Conservation (phyloP, 2,113 vertebrate species). For the Nannospalax galili region DNA sequence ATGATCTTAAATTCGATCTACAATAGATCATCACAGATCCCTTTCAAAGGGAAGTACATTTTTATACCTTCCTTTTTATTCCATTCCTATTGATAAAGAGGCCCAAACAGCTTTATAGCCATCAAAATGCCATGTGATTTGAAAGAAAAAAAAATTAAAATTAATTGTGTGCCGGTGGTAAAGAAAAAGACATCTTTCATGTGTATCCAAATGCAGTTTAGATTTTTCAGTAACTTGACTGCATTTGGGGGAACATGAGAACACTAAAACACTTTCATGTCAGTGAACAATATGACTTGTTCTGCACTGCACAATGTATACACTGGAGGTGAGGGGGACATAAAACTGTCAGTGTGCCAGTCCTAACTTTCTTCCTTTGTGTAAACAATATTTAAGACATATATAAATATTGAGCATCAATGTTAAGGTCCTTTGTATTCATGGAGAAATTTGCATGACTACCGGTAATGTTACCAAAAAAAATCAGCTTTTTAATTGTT, state of each 20-base stretch:
- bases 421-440: fast-evolving
- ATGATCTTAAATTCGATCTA: no score
- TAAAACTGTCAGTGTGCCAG: background rate
- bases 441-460: background rate
- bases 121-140: background rate
- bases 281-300: background rate
- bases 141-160: background rate
- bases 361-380: no score
- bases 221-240: background rate
- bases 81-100: background rate
- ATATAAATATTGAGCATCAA: background rate
- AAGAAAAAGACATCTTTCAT: background rate
- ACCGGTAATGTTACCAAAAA: no score
- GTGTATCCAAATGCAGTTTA: no score
- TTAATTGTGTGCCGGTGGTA: background rate
- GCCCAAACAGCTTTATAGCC: background rate
- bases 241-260: background rate
- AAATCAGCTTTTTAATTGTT: background rate
- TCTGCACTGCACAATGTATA: fast-evolving
- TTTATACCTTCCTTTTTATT: background rate
- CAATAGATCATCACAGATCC: background rate
- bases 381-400: background rate
- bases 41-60: no score
- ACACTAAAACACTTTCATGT: background rate
- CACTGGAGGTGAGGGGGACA: background rate